phyloP scores from a whole-genome alignment of 2,797 vertebrate species.

The Artibeus lituratus region DNA sequence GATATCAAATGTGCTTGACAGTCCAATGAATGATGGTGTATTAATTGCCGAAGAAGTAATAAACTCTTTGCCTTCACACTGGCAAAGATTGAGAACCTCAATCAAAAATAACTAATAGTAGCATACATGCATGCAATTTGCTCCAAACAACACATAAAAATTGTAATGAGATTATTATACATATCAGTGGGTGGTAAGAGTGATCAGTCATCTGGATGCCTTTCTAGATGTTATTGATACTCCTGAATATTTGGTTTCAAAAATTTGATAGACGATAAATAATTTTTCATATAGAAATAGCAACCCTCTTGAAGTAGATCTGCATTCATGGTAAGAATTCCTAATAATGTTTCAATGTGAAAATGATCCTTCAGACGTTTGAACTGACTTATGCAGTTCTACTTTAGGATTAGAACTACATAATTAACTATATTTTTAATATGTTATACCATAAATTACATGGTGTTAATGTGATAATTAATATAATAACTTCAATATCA shows the following conservation, averaged over 20 bases:
- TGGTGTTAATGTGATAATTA: background rate
- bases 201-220: background rate
- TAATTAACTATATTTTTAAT: background rate
- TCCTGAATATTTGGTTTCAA: constrained; percentile 6
- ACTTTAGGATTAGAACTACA: background rate
- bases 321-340: background rate
- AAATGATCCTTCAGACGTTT: background rate
- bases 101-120: background rate
- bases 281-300: background rate
- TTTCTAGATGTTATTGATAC: background rate
- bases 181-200: background rate
- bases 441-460: background rate
- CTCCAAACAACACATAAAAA: background rate
- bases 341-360: background rate
- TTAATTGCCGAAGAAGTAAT: background rate
- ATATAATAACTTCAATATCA: background rate
- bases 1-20: background rate
- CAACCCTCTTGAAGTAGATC: background rate
- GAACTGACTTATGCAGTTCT: background rate
- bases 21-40: background rate
- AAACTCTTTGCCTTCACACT: background rate
- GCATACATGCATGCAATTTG: background rate
- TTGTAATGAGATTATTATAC: background rate
- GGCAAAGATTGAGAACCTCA: too few species aligned
- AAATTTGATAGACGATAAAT: background rate